Evolutionary conservation across 2,797 vertebrate genomes (phyloP), one percentile per base, ranked within the genome.

Genomic region (Enteromius viviparus): DNA sequence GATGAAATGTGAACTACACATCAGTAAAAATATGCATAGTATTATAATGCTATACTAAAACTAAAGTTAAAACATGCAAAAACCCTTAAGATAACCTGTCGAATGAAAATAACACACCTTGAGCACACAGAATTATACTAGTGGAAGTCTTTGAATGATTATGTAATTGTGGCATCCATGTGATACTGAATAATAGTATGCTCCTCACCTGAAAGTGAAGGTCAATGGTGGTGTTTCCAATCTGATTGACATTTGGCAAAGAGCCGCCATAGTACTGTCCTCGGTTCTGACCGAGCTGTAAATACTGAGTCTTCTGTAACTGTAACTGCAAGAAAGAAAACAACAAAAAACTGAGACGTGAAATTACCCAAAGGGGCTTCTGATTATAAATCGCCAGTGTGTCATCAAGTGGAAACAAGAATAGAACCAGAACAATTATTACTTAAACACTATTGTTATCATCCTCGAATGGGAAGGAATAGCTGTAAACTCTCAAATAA

Each of bases 201-300:
- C 37, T 90, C 93, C 96, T 97, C 94, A 99, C 98, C 97, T 99
- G 97, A 95, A 99, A 99, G 91, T 98, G 95, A 91, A 99, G 96
- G 93, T 99, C 97, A 96, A 97, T 95, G 89, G 95, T 95, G 93
- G 96, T 95, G 93, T 96, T 98, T 91, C 98, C 98, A 90, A 99
- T 97, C 95, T 99, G 98, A 93, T 98, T 99, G 93, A 99, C 98
- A 89, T 99, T 99, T 94, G 98, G 98, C 95, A 99, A 94, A 85
- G 98, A 99, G 85, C 98, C 98, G 74, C 98, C 98, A 0, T 99
- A 99, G 96, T 96, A 99, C 93, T 99, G 98, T 93, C 97, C 97
- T 86, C 98, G 97, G 92, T 96, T 98, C 89, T 98, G 98, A 91
- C 98, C 98, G 95, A 99, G 95, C 94, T 99, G 98, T 93, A 99